A percentile compares a stretch with the other conserved stretches of the same genome.
phyloP scores from a whole-genome alignment of 2,113 vertebrate genomes.

The Spea bombifrons region DNA sequence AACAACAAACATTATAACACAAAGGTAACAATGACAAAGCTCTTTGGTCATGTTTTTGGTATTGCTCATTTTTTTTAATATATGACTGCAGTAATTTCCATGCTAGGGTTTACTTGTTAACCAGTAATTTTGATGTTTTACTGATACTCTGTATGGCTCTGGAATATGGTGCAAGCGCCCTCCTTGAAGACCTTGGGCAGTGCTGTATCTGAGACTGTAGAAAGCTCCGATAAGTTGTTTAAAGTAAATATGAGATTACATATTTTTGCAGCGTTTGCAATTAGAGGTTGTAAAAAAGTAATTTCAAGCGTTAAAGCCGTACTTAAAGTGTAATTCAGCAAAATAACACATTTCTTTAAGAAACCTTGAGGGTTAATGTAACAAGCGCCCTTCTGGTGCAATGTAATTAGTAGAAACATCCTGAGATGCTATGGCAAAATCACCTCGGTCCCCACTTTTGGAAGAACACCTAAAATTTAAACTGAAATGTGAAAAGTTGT shows the following conservation, averaged over 20 bases:
- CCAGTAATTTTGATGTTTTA: too few relatives aligned
- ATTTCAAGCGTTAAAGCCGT: not conserved
- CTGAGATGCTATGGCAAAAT: too few relatives aligned
- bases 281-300: too few relatives aligned
- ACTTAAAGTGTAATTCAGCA: not conserved
- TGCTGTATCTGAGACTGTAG: not conserved
- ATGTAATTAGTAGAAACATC: too few relatives aligned
- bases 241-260: not conserved
- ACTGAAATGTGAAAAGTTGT: too few relatives aligned
- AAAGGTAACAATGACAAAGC: conserved; percentile 1
- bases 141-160: not conserved
- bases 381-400: too few relatives aligned
- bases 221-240: not conserved
- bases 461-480: too few relatives aligned
- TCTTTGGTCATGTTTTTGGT: not conserved
- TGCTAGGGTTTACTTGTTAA: not conserved
- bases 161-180: not conserved
- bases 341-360: not conserved
- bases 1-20: not conserved
- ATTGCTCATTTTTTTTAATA: not conserved
- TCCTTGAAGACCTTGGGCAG: not conserved
- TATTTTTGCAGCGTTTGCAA: not conserved
- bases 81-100: not conserved
- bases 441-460: too few relatives aligned
- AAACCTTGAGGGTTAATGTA: too few relatives aligned